A percentile compares a stretch with the other conserved stretches of the same genome.
phyloP scores from a whole-genome alignment of 2,113 vertebrate species.

The Pithys albifrons region DNA sequence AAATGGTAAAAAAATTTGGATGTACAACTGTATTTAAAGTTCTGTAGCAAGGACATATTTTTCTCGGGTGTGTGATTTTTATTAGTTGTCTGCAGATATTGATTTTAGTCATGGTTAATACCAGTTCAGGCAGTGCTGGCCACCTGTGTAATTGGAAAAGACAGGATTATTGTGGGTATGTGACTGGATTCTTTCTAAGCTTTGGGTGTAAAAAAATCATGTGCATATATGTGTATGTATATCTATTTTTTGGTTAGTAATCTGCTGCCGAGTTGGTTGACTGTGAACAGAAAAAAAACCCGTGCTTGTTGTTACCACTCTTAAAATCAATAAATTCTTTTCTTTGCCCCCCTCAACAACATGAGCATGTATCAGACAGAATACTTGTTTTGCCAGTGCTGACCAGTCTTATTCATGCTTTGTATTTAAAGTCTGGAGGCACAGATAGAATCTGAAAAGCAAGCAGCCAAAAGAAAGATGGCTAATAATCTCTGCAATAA shows the following conservation, averaged over 20 bases:
- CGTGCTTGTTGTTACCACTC: background rate
- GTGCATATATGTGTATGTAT: rapidly evolving
- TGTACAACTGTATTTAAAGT: background rate
- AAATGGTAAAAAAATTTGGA: background rate
- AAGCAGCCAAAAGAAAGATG: background rate
- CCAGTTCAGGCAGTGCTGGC: background rate
- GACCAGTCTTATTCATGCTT: background rate
- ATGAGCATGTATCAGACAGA: background rate
- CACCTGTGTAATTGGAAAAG: background rate
- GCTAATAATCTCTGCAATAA: background rate
- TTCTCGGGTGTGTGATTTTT: background rate
- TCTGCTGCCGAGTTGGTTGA: background rate
- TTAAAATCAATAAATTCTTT: background rate
- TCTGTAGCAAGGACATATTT: background rate
- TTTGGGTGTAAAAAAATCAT: background rate
- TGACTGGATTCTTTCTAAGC: background rate
- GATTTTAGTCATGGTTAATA: background rate
- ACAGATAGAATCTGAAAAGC: background rate
- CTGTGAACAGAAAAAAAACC: background rate
- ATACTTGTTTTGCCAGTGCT: background rate
- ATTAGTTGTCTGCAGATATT: background rate
- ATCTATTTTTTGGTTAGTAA: background rate
- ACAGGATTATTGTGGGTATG: background rate
- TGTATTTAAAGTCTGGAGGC: background rate
- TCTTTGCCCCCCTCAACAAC: background rate